Conservation (phyloP, 2,888 invertebrate genomes). For the Metopia argyrocephala region DNA sequence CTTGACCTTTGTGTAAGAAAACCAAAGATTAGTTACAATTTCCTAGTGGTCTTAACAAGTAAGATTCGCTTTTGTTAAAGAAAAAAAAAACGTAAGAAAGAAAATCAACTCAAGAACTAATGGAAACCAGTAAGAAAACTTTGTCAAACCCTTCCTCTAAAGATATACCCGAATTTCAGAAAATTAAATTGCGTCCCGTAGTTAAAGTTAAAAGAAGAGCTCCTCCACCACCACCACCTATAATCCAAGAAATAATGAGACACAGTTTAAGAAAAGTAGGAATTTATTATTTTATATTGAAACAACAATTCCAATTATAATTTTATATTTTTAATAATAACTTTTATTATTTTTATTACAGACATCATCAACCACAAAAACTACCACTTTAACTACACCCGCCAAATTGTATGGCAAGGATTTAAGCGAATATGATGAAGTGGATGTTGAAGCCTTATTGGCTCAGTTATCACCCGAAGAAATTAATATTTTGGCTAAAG, state of each 20-base stretch:
- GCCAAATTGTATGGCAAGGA: conserved; percentile 94
- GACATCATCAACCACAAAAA: conserved; percentile 93
- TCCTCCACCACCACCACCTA: conserved; percentile 72
- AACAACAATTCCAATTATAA: background rate
- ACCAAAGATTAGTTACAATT: conserved; percentile 45
- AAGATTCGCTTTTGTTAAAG: background rate
- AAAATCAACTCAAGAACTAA: conserved; percentile 1
- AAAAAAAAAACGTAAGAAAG: no score
- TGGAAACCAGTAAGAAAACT: conserved; percentile 41
- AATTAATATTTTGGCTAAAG: conserved; percentile 97
- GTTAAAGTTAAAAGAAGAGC: conserved; percentile 72
- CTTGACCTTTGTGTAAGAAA: conserved; percentile 65
- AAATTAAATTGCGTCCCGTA: conserved; percentile 73
- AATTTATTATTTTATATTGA: background rate
- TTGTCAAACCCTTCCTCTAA: conserved; percentile 18
- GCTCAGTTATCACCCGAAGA: conserved; percentile 96
- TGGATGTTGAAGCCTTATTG: conserved; percentile 96
- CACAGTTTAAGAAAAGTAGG: background rate
- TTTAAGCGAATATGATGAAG: conserved; percentile 93
- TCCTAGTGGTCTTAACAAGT: conserved; percentile 25
- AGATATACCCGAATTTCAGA: conserved; percentile 72
- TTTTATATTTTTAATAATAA: conserved; percentile 2
- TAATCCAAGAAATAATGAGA: conserved; percentile 44
- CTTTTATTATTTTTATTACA: conserved; percentile 78
- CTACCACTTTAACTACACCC: conserved; percentile 93